Conservation (phyloP, 2,797 vertebrate species). For the Rhincodon typus region DNA sequence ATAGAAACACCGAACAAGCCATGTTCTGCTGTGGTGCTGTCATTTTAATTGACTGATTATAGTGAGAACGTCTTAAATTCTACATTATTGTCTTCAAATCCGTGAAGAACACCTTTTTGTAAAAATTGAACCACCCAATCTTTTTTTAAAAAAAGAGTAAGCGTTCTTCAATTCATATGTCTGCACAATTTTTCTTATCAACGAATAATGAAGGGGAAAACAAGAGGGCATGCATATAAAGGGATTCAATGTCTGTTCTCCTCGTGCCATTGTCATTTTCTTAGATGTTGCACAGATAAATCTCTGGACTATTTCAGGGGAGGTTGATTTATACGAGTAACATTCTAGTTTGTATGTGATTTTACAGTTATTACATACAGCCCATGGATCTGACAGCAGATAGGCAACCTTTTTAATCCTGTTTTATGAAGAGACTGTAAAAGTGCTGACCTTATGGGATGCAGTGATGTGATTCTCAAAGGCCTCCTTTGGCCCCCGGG, state of each 20-base stretch:
- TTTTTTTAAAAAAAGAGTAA: neutral
- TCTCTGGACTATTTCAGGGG: conserved; percentile 7
- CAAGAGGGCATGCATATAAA: neutral
- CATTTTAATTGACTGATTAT: conserved; percentile 8
- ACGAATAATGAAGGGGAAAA: neutral
- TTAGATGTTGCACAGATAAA: neutral
- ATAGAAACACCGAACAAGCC: neutral
- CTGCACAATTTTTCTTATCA: neutral
- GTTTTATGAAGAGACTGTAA: conserved; percentile 32
- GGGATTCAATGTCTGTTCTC: neutral
- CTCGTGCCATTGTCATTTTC: conserved; percentile 8
- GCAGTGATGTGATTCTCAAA: conserved; percentile 30
- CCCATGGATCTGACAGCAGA: conserved; percentile 14
- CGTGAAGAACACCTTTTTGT: neutral
- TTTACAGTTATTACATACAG: conserved; percentile 35
- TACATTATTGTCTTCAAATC: neutral
- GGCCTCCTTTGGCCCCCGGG: conserved; percentile 7
- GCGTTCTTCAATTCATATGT: conserved; percentile 4
- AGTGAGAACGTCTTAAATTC: neutral
- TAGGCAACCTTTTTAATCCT: conserved; percentile 13
- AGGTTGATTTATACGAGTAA: conserved; percentile 31
- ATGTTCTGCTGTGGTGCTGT: neutral
- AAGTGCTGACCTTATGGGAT: conserved; percentile 33
- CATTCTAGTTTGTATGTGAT: conserved; percentile 33
- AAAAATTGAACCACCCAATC: neutral